Base-by-base conservation (phyloP, 2,888 invertebrate species). In the Chrysina gloriosa region DNA sequence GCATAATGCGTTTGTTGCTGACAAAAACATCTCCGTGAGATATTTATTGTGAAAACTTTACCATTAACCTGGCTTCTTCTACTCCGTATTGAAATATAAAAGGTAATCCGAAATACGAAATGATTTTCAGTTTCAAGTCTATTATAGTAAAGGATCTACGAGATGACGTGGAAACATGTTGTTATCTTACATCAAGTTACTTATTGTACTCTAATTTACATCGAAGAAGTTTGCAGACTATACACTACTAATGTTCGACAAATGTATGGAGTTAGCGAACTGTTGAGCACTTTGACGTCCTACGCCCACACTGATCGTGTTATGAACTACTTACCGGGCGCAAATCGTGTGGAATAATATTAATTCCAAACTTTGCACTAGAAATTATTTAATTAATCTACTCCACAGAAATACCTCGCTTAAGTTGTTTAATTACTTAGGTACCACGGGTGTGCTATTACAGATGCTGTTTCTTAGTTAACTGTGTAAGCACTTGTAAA, bases 1-100 rank as follows among this genome's bases (percentile, higher is more conserved):
- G 21, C 52, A 29, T 19, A 9, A 9, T 31, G 34, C 34, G 54
- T 29, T 34, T 34, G 54, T 34, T 47, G 19, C 16, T 31, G 54
- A 31, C 34, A 34, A 54, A 34, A 52, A 47, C 31, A 34, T 19
- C 34, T 9, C 16, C 34, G 16, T 14, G 19, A 29, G 54, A 34
- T 34, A 54, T 54, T 54, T 54, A 54, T 21, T 14, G 25, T 54
- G 34, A 16, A 34, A 54, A 54, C n/a, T 34, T 54, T 11, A 31
- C 54, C 21, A 25, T 16, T 34, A 25, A 34, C 31, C 21, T 16
- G 34, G 54, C 19, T 23, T 48, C 19, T 14, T 54, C 34, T 16
- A 54, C 31, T 54, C 19, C 34, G 34, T 21, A 54, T 54, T 31
- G 21, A 54, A 16, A 54, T 21, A 9, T 31, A 9, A 34, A n/a